Evolutionary conservation across 2,888 invertebrate species (phyloP), one percentile per base, ranked within the genome.

Genomic region (Deladenus siricidicola): DNA sequence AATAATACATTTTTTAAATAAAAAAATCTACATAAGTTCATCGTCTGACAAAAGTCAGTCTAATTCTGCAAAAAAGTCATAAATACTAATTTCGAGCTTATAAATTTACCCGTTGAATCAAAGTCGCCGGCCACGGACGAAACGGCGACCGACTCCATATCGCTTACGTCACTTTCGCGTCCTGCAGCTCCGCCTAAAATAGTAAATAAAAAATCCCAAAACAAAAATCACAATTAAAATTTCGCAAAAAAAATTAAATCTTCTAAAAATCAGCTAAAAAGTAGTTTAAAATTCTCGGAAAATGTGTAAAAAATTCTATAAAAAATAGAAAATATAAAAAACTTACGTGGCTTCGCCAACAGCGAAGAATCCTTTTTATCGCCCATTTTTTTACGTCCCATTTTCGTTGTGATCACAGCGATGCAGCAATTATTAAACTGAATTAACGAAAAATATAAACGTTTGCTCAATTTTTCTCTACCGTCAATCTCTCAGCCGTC

Each of bases 61-160:
- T n/a, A n/a, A n/a, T n/a, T n/a, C n/a, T n/a, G n/a, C n/a, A n/a
- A n/a, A n/a, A n/a, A n/a, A n/a, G n/a, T n/a, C n/a, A n/a, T n/a
- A n/a, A n/a, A n/a, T n/a, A n/a, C n/a, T n/a, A n/a, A n/a, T n/a
- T n/a, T n/a, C n/a, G n/a, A n/a, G n/a, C n/a, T n/a, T n/a, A n/a
- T n/a, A n/a, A n/a, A n/a, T 34, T 10, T 34, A 34, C 39, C 39
- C 6, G 39, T 34, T 14, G 8, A 34, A 10, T 53, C 53, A n/a
- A 53, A 39, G 34, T 65, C 67, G 4, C 69, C 67, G 17, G 56
- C 58, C 6, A 67, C 63, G 4, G 69, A 69, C 17, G 66, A 67
- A 2, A 47, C 63, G 21, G 63, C 55, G 19, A 68, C 29, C 19
- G 70, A 70, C 23, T 67, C 67, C 24, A 66, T n/a, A 19, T 66